These are phyloP conservation scores for Drosophila greeni DNA, from an alignment of 2,888 invertebrate species.

Conservation along the genomic window DNA sequence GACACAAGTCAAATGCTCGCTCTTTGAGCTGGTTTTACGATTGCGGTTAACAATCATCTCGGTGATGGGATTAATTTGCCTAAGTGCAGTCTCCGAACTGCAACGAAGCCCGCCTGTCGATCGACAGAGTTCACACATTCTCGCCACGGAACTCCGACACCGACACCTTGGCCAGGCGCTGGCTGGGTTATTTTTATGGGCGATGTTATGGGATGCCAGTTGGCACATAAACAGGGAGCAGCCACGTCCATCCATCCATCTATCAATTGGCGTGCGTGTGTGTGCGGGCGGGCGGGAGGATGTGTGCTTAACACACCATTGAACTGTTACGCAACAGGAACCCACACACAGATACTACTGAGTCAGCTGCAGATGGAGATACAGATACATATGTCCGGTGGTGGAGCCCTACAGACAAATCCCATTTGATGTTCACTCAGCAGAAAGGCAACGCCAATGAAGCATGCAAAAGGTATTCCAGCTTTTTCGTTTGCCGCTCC, in stretches of 20 bases:
- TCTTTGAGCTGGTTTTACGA: conserved; percentile 30
- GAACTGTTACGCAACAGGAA: conserved; percentile 65
- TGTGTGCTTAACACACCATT: conserved; percentile 69
- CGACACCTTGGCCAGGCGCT: conserved; percentile 36
- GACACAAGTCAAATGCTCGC: conserved; percentile 45
- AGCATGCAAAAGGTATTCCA: conserved; percentile 74
- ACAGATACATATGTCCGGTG: conserved; percentile 54
- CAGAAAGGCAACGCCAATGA: conserved; percentile 73
- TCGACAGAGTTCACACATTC: conserved; percentile 25
- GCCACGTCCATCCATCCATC: conserved; percentile 27
- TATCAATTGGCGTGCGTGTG: conserved; percentile 24
- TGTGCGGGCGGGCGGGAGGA: conserved; percentile 1
- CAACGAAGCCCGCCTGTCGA: conserved; percentile 27
- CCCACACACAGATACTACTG: conserved; percentile 35
- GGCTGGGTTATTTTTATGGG: conserved; percentile 51
- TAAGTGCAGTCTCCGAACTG: conserved; percentile 60
- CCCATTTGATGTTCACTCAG: conserved; percentile 74
- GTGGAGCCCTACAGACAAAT: conserved; percentile 59
- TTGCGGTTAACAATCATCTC: conserved; percentile 46
- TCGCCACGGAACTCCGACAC: conserved; percentile 11
- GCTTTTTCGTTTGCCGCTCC: conserved; percentile 49
- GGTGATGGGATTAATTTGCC: conserved; percentile 56
- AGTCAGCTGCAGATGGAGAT: conserved; percentile 17
- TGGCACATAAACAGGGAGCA: conserved; percentile 52
- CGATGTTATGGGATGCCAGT: conserved; percentile 56